Evolutionary conservation across 2,888 invertebrate genomes (phyloP).

Genomic region (Phyllotreta cruciferae): DNA sequence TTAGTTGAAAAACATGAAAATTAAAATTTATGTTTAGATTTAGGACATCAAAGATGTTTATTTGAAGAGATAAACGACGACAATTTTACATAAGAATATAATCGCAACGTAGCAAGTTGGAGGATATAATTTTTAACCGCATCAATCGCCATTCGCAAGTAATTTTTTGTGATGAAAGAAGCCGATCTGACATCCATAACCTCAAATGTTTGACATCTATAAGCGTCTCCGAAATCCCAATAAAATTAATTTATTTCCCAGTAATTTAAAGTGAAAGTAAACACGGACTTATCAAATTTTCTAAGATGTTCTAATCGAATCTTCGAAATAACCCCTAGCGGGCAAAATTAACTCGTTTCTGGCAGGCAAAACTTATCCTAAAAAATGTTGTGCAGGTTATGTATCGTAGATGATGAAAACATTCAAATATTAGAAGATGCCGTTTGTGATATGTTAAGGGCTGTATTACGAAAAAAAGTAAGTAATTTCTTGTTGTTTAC

Average conservation of each 20-base stretch:
- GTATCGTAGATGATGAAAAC: constrained; percentile 27
- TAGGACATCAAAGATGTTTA: too few species aligned
- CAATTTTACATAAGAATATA: too few species aligned
- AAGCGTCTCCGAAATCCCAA: constrained; percentile 22
- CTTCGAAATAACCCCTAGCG: constrained; percentile 2
- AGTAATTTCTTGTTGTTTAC: constrained; percentile 6
- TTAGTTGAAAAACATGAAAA: too few species aligned
- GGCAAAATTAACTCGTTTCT: constrained; percentile 14
- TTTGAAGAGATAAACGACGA: too few species aligned
- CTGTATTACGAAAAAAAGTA: constrained; percentile 30
- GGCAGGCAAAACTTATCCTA: constrained; percentile 12
- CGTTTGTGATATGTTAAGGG: constrained; percentile 32
- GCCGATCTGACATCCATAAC: constrained; percentile 8
- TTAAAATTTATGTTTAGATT: too few species aligned
- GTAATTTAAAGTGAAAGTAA: constrained; percentile 11
- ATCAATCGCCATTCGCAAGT: too few species aligned
- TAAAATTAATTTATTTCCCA: constrained; percentile 15
- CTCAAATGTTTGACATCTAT: constrained; percentile 24
- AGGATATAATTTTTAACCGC: too few species aligned
- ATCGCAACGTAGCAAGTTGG: too few species aligned
- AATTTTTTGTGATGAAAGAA: too few species aligned
- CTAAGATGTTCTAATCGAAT: constrained; percentile 12
- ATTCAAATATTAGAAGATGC: constrained; percentile 30
- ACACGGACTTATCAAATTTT: constrained; percentile 2
- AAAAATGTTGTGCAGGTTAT: constrained; percentile 36